These are phyloP conservation scores for Sphenopsis melanotis DNA, from an alignment of 2,797 vertebrate genomes.

Conservation along the genomic window DNA sequence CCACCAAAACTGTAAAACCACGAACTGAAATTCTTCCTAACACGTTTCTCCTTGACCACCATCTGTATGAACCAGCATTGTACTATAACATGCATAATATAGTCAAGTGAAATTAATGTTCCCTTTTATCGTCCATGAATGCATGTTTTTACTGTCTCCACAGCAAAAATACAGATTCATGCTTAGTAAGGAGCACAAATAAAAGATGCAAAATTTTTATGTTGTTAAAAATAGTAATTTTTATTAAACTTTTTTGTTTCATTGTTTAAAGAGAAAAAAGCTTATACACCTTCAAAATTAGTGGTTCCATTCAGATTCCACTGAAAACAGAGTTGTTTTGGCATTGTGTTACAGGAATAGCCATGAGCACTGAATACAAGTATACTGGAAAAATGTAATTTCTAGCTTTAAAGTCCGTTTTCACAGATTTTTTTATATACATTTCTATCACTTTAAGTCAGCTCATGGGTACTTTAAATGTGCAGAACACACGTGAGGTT, in stretches of 20 bases:
- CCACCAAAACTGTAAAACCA: not conserved
- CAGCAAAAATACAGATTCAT: not conserved
- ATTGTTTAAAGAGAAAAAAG: not conserved
- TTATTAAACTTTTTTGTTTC: not conserved
- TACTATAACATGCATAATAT: not conserved
- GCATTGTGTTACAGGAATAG: not conserved
- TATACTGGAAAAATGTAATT: not conserved
- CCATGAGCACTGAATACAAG: not conserved
- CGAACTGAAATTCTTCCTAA: not conserved
- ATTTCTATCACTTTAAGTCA: not conserved
- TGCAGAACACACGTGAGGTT: not conserved
- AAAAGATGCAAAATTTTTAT: fast-evolving
- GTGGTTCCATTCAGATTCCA: not conserved
- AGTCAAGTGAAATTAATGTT: not conserved
- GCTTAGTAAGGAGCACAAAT: not conserved
- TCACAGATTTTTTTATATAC: not conserved
- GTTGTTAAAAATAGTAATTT: not conserved
- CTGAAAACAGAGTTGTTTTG: not conserved
- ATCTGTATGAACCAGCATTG: not conserved
- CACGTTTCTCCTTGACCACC: not conserved
- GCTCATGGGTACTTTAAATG: not conserved
- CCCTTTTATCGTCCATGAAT: not conserved
- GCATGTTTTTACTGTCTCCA: not conserved
- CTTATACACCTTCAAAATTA: not conserved
- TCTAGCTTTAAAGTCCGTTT: not conserved